A percentile compares a stretch with the other conserved stretches of the same genome.
phyloP scores from a whole-genome alignment of 2,888 invertebrate genomes.

The Habroteleia sp. region DNA sequence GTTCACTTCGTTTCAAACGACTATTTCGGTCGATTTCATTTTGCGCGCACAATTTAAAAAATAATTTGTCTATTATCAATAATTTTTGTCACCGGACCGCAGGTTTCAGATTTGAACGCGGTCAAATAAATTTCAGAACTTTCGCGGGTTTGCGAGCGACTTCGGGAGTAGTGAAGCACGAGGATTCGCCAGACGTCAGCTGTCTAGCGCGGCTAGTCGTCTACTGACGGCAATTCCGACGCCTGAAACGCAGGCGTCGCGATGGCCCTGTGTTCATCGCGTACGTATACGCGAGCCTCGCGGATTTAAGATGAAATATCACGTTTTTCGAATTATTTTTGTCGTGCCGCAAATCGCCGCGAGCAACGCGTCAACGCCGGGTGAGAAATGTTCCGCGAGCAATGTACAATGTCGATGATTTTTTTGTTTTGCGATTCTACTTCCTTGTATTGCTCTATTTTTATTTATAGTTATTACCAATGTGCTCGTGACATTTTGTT shows the following conservation, averaged over 20 bases:
- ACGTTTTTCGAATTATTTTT: conserved; percentile 26
- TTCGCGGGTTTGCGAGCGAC: conserved; percentile 26
- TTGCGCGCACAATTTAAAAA: too few relatives aligned
- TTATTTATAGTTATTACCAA: too few relatives aligned
- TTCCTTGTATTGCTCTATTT: too few relatives aligned
- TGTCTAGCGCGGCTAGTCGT: conserved; percentile 50
- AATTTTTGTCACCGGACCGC: not conserved
- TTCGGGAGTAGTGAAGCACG: conserved; percentile 26
- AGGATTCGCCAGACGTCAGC: conserved; percentile 39
- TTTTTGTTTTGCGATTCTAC: too few relatives aligned
- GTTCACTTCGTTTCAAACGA: too few relatives aligned
- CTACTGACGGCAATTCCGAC: conserved; percentile 45
- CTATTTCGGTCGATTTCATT: too few relatives aligned
- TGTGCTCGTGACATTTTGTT: too few relatives aligned
- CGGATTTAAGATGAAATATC: conserved; percentile 30
- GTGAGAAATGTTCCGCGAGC: too few relatives aligned
- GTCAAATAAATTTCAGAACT: not conserved
- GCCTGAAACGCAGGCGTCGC: conserved; percentile 54
- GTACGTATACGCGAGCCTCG: conserved; percentile 12
- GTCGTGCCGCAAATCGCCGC: not conserved
- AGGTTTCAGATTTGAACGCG: not conserved
- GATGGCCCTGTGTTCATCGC: conserved; percentile 4
- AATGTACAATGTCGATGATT: too few relatives aligned
- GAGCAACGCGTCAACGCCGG: not conserved
- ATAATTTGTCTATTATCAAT: not conserved